Evolutionary conservation across 2,113 vertebrate genomes (phyloP), one percentile per base, ranked within the genome.

Genomic region (Mystacornis crossleyi): DNA sequence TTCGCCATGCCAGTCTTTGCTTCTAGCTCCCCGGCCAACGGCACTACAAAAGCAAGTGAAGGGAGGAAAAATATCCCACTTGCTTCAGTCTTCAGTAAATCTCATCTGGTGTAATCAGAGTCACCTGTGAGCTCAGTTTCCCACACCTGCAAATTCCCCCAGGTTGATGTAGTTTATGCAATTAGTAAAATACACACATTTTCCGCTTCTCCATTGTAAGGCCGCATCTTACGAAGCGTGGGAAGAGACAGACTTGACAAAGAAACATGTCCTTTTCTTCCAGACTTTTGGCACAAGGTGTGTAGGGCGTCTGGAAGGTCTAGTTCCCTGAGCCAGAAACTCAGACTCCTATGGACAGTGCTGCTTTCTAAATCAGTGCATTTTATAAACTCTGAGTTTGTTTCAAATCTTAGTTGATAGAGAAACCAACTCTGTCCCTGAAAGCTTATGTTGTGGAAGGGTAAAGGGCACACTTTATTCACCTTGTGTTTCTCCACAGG

Each of bases 281-380:
- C 74, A 61, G 58, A 26, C 42, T 93, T 94, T 72, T 95, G 71
- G 84, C 91, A 96, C 9, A 18, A 87, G 29, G 34, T 1, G 0
- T 18, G 80, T 42, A 71, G 21, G 87, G 89, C 60, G 89, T 95
- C 86, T 93, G 79, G 82, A 78, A 78, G 38, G 53, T 61, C 94
- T 88, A 8, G 4, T 55, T 96, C 91, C 84, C 58, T 70, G 47
- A 96, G 74, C 70, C 83, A 96, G 90, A 88, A 95, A 83, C 81
- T 90, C 92, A 90, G 75, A 66, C 38, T 77, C 34, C 74, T 74
- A 48, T 65, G 84, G 84, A 86, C 70, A 87, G 57, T 5, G 14
- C 36, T 87, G 67, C 81, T 90, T 90, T 92, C 40, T 54, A 42
- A 54, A 83, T 62, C 74, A 80, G 24, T 33, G 29, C 47, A 20